Evolutionary conservation across 2,888 invertebrate species (phyloP).

Genomic region (Steinernema scapterisci): DNA sequence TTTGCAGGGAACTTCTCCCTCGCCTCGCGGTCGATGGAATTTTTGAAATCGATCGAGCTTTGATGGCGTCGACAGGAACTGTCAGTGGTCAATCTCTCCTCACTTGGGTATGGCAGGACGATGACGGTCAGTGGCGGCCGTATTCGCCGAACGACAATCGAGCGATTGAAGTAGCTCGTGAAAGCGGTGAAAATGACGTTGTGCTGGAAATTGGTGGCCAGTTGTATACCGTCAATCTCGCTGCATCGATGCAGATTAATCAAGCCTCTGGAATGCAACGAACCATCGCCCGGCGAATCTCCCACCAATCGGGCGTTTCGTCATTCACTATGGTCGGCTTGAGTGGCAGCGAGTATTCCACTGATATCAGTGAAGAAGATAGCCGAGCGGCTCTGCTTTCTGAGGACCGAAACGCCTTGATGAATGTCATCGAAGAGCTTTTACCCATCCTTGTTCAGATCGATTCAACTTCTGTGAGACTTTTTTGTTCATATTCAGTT

Average conservation of each 20-base stretch:
- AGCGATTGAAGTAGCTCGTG: constrained; percentile 89
- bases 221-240: constrained; percentile 91
- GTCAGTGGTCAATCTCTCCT: constrained; percentile 21
- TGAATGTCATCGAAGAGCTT: constrained; percentile 75
- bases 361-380: neutral
- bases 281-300: constrained; percentile 68
- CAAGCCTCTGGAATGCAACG: constrained; percentile 84
- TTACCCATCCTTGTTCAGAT: constrained; percentile 96
- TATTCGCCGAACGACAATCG: constrained; percentile 91
- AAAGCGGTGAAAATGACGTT: constrained; percentile 81
- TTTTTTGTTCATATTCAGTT: neutral
- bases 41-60: constrained; percentile 76
- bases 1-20: constrained; percentile 84
- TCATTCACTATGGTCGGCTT: constrained; percentile 64
- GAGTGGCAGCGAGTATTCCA: constrained; percentile 59
- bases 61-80: constrained; percentile 75
- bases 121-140: constrained; percentile 85
- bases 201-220: constrained; percentile 84
- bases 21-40: constrained; percentile 91
- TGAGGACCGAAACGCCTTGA: neutral
- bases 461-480: constrained; percentile 83
- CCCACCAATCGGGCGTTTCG: constrained; percentile 7
- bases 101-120: constrained; percentile 94
- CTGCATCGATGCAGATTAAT: constrained; percentile 96
- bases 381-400: neutral